Evolutionary conservation across 2,113 vertebrate species (phyloP), one percentile per base, ranked within the genome.

Genomic region (Loxodonta africana): DNA sequence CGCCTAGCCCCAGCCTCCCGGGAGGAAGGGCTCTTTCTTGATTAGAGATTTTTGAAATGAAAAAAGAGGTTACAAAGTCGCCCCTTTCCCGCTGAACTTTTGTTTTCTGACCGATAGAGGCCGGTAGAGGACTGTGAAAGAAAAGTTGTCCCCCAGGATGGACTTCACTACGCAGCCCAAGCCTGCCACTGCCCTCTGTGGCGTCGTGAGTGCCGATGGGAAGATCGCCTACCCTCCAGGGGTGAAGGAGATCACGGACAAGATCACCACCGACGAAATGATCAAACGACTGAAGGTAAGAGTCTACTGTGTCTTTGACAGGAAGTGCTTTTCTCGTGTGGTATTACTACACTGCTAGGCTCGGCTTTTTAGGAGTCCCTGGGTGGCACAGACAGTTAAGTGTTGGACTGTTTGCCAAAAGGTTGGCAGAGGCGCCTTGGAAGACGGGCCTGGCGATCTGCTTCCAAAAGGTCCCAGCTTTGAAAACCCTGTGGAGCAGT

Each of bases 91-190:
- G 99, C 97, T 99, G 99, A 99, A 99, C 99, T 99, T 99, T 99
- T 99, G 99, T 99, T 99, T 99, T 99, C 98, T 99, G 99, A 99
- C 99, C 99, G 99, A 99, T 99, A 99, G 99, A 99, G 99, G 99
- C 99, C 99, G 99, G 99, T 99, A 99, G 99, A 99, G 99, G 99
- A 99, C 99, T 98, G 99, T 98, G 99, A 98, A 99, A 97, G 96
- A 97, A 97, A 99, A 99, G 98, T 99, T 98, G 98, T 98, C 98
- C 98, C 85, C 98, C 97, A 99, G 99, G 98, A 99, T 99, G 99
- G 99, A 99, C 98, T 99, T 99, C 98, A 98, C 99, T 94, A 96
- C 99, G 98, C 99, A 99, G 98, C 99, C 99, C 98, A 99, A 99
- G 98, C 98, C 99, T 88, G 97, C 98, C 97, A 20, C 97, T 69